These are phyloP conservation scores for Rhabditophanes sp. DNA, from an alignment of 2,888 invertebrate genomes.

Conservation along the genomic window DNA sequence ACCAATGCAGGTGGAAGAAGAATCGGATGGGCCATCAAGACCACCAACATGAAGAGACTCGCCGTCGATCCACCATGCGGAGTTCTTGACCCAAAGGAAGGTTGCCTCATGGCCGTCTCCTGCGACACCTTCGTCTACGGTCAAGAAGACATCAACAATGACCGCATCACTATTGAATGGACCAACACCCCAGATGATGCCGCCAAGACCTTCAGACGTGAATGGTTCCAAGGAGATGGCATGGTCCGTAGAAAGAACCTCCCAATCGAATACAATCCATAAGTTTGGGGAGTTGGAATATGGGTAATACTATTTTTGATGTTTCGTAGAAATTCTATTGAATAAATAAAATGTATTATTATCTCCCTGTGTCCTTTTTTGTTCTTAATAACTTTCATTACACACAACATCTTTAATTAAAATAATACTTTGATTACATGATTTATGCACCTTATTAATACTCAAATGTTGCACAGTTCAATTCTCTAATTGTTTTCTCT, in stretches of 20 bases:
- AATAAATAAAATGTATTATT: too few relatives aligned
- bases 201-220: constrained; percentile 11
- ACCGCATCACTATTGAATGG: constrained; percentile 17
- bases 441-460: too few relatives aligned
- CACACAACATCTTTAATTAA: too few relatives aligned
- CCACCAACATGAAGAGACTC: constrained; percentile 32
- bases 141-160: constrained; percentile 18
- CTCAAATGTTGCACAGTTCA: too few relatives aligned
- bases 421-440: too few relatives aligned
- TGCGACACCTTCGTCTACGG: constrained; percentile 32
- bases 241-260: constrained; percentile 16
- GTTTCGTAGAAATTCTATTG: too few relatives aligned
- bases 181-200: constrained; percentile 12
- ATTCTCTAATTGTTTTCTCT: too few relatives aligned
- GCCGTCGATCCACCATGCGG: constrained; percentile 29
- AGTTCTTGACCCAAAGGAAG: constrained; percentile 34
- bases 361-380: too few relatives aligned
- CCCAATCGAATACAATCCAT: constrained; percentile 15
- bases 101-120: constrained; percentile 24
- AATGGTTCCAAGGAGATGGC: constrained; percentile 14
- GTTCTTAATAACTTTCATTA: too few relatives aligned
- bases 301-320: too few relatives aligned
- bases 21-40: constrained; percentile 36
- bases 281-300: too few relatives aligned
- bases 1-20: constrained; percentile 19